These are phyloP conservation scores for Muscidifurax raptorellus DNA, from an alignment of 1,140 invertebrate species.

Conservation along the genomic window DNA sequence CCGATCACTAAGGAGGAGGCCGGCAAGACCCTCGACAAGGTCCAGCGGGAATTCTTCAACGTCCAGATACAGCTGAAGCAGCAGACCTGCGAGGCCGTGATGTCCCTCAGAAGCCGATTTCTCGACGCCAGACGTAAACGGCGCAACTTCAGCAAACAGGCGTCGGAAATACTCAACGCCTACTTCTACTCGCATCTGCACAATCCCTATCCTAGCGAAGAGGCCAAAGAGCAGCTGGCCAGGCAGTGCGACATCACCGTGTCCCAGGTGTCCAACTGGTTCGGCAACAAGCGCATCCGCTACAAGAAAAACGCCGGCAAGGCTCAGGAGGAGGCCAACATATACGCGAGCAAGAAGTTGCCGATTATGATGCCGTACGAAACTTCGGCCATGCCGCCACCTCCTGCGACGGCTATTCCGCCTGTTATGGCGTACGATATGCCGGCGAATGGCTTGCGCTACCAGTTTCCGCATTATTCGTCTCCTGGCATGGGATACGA, in stretches of 20 bases:
- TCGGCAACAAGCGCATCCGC: conserved; percentile 99
- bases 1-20: conserved; percentile 98
- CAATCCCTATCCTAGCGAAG: conserved; percentile 99
- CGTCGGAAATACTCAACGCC: conserved; percentile 99
- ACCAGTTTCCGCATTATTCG: background rate
- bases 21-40: conserved; percentile 99
- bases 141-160: conserved; percentile 99
- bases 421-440: background rate
- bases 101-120: conserved; percentile 96
- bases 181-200: conserved; percentile 99
- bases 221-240: conserved; percentile 99
- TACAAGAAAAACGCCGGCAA: conserved; percentile 99
- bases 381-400: too few relatives aligned
- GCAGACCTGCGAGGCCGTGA: conserved; percentile 99
- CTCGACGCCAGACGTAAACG: conserved; percentile 98
- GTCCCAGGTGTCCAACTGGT: conserved; percentile 98
- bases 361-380: too few relatives aligned
- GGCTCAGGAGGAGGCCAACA: conserved; percentile 99
- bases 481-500: background rate
- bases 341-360: conserved; percentile 97
- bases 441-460: background rate
- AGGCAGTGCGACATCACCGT: conserved; percentile 99
- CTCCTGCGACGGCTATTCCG: too few relatives aligned
- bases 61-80: conserved; percentile 99
- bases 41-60: conserved; percentile 99